phyloP scores from a whole-genome alignment of 2,797 vertebrate species.

The Pseudomugil tenellus region DNA sequence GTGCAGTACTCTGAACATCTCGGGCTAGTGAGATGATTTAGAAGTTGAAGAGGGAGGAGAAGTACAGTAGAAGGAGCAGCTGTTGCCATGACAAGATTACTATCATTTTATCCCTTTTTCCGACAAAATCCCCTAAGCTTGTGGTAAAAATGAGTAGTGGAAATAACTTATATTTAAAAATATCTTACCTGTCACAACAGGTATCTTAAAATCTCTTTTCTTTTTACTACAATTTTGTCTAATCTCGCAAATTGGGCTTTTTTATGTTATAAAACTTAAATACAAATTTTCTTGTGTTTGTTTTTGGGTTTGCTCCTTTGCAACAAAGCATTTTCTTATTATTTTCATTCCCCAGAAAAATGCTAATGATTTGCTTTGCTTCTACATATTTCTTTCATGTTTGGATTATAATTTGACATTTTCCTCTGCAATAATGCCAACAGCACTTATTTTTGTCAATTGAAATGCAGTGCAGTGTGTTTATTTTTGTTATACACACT shows the following conservation, averaged over 20 bases:
- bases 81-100: conserved; percentile 48
- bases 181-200: conserved; percentile 3
- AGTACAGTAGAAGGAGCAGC: conserved; percentile 40
- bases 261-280: neutral
- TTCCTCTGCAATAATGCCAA: neutral
- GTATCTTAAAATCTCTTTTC: conserved; percentile 7
- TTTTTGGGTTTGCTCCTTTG: neutral
- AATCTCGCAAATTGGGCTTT: neutral
- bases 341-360: neutral
- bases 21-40: conserved; percentile 1
- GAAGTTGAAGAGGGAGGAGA: conserved; percentile 36
- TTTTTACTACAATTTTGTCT: neutral
- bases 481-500: neutral
- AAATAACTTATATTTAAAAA: conserved; percentile 17
- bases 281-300: neutral
- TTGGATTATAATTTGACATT: neutral
- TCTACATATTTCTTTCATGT: neutral
- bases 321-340: neutral
- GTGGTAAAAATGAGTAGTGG: conserved; percentile 34
- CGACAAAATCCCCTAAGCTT: conserved; percentile 54
- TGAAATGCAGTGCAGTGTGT: neutral
- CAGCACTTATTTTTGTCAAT: neutral
- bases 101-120: conserved; percentile 28
- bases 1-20: neutral
- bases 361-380: neutral